Conservation (phyloP, 2,888 invertebrate genomes). For the Trilocha varians region DNA sequence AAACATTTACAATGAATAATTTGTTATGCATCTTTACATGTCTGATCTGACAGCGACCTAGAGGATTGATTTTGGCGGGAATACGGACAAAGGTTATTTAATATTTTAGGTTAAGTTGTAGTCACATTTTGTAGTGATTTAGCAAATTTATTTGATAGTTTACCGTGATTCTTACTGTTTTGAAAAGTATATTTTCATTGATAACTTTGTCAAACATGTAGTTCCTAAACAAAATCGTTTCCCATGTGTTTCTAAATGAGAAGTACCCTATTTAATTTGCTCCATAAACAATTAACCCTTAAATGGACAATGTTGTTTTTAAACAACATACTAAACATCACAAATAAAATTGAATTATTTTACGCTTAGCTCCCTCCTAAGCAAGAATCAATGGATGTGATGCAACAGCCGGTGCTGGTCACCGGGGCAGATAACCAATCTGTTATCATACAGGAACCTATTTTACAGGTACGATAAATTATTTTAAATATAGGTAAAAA, state of each 20-base stretch:
- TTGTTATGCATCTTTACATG: slow-evolving; percentile 34
- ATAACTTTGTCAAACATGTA: no score
- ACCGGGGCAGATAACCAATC: slow-evolving; percentile 32
- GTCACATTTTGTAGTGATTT: neutral
- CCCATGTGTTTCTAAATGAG: no score
- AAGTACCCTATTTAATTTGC: no score
- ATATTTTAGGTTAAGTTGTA: neutral
- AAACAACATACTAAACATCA: no score
- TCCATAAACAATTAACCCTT: no score
- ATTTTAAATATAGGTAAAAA: neutral
- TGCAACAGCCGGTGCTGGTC: slow-evolving; percentile 37
- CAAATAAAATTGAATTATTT: slow-evolving; percentile 1
- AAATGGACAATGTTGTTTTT: no score
- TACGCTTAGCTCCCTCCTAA: slow-evolving; percentile 44
- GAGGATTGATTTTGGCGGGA: slow-evolving; percentile 38
- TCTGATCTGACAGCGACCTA: slow-evolving; percentile 47
- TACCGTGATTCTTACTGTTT: no score
- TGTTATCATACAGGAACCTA: slow-evolving; percentile 53
- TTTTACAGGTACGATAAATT: slow-evolving; percentile 36
- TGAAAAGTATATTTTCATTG: no score
- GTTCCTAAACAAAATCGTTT: no score
- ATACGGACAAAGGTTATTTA: slow-evolving; percentile 39
- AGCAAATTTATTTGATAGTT: neutral
- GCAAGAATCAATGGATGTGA: slow-evolving; percentile 40
- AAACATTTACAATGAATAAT: neutral